Evolutionary conservation across 1,140 invertebrate genomes (phyloP).

Genomic region (Radopholus similis): DNA sequence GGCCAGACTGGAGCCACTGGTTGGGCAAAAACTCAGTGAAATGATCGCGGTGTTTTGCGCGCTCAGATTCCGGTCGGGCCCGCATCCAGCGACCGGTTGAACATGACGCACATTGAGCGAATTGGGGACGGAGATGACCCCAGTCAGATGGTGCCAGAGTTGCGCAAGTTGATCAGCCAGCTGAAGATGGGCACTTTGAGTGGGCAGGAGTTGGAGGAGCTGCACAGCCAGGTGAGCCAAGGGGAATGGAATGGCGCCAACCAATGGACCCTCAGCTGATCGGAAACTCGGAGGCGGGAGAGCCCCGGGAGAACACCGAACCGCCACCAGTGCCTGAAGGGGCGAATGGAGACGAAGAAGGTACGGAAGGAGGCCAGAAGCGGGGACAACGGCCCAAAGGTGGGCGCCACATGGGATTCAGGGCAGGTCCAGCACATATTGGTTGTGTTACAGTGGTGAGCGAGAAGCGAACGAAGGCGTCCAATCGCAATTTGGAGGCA

Average conservation of each 20-base stretch:
- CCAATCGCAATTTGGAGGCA: conserved; percentile 34
- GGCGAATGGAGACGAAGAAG: conserved; percentile 1
- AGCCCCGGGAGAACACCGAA: conserved; percentile 35
- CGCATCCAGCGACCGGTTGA: neutral
- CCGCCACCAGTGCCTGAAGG: conserved; percentile 15
- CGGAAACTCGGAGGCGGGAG: conserved; percentile 23
- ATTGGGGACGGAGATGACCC: conserved; percentile 18
- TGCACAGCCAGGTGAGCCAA: conserved; percentile 19
- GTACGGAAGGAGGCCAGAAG: neutral
- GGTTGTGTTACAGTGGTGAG: conserved; percentile 1
- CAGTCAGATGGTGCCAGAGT: conserved; percentile 38
- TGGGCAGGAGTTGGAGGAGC: conserved; percentile 22
- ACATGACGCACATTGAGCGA: conserved; percentile 18
- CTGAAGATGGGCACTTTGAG: conserved; percentile 35
- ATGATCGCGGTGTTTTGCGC: too few relatives aligned
- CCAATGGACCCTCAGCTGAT: conserved; percentile 12
- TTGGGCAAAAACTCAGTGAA: neutral
- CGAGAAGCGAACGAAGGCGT: conserved; percentile 27
- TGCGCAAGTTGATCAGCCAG: conserved; percentile 32
- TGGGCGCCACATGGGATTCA: neutral
- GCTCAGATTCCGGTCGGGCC: too few relatives aligned
- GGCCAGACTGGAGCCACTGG: neutral
- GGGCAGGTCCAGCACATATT: neutral
- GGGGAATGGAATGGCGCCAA: neutral
- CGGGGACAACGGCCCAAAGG: neutral